Base-by-base conservation (phyloP, 37 sponge, comb jelly and placozoan species). In the Aplysina aerophoba region DNA sequence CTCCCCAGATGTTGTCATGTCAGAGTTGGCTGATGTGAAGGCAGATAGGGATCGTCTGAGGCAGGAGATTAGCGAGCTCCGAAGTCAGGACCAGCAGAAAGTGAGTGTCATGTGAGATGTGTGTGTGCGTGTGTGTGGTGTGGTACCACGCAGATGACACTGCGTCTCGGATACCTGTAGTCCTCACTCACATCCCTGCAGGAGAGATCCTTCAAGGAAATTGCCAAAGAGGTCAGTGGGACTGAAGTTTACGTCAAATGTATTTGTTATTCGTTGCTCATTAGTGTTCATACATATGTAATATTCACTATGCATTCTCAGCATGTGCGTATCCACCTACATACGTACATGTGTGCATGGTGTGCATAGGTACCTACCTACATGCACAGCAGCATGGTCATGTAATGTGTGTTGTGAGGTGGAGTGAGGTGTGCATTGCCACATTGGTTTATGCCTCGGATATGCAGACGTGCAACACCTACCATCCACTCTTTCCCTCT, bases 221-320 rank as follows among this genome's bases (percentile, higher is more conserved):
- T 87, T 59, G 87, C 82, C 24, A 87, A 87, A 35, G 81, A 87
- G 78, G 87, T 87, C 5, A 57, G 81, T 35, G 27, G 0, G 17
- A 17, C 15, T 57, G 17, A 57, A 57, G 17, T 57, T 57, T 57
- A 57, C 59, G 17, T 17, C 59, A 57, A 57, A 57, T 57, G 17
- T 17, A 15, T 17, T 57, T 15, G 15, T 15, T 57, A 57, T 57
- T 17, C 17, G n/a, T n/a, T n/a, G n/a, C n/a, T n/a, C n/a, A n/a
- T n/a, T n/a, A n/a, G n/a, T n/a, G n/a, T n/a, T n/a, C n/a, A n/a
- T n/a, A n/a, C n/a, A n/a, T 17, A 57, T 57, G 59, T 57, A 57
- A 20, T 20, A 20, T 17, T 15, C 59, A 20, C 17, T 17, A 57
- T 57, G 15, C 59, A 57, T 57, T 20, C 59, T 57, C 17, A 20